Evolutionary conservation across 2,888 invertebrate species (phyloP), one percentile per base, ranked within the genome.

Genomic region (Drosophila stalkeri): DNA sequence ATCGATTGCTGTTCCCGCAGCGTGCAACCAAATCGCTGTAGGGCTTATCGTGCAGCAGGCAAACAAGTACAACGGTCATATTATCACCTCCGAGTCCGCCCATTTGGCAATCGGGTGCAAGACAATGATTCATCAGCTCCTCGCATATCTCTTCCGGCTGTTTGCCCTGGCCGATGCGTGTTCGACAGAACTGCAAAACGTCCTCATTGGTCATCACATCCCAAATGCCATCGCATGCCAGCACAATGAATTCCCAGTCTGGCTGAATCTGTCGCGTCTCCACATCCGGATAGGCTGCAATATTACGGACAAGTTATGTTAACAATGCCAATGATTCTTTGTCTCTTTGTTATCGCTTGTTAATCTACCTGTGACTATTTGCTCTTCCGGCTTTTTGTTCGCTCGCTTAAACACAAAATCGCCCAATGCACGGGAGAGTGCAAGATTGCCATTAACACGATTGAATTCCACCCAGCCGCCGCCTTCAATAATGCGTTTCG

Each of bases 141-240:
- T 99, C 99, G 93, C 99, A 99, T 68, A 99, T 98, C 92, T 96
- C 96, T 91, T 98, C 98, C 18, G 99, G 99, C 93, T 97, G 97
- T 94, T 97, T 95, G 3, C 97, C 96, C 74, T 95, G 95, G 11
- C 96, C 95, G 64, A 99, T 95, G 46, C 97, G 95, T 67, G 95
- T 94, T 57, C 98, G 95, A 69, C 99, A 96, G 94, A 98, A 99
- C 62, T 97, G 95, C 49, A 98, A 95, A 54, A 98, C 99, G 93
- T 99, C 99, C 94, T 97, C 96, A 93, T 98, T 99, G 56, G 96
- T 97, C 94, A 99, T 95, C 31, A 99, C 99, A 93, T 99, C 99
- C 99, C 99, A 99, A 82, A 99, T 99, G 33, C 99, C 99, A 93
- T 99, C 99, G 93, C 99, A 99, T 0, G 99, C 99, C 84, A 99